A percentile compares a stretch with the other conserved stretches of the same genome.
Evolutionary conservation across 2,888 invertebrate genomes (phyloP).

Genomic region (Eutolmus rufibarbis): DNA sequence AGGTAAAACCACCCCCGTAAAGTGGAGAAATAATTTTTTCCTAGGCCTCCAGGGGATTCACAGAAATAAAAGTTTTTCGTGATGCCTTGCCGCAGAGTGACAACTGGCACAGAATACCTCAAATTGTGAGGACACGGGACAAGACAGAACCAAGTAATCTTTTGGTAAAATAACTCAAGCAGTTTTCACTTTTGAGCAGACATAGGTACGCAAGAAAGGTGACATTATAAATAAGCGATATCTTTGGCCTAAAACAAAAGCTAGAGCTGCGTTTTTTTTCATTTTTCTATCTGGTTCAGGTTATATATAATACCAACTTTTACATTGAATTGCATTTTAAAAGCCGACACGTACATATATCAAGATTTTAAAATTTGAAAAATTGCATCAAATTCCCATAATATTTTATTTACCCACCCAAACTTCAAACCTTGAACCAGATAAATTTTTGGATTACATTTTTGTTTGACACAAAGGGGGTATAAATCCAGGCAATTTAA

Average conservation of each 20-base stretch:
- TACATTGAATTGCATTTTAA: too few relatives aligned
- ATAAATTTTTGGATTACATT: too few relatives aligned
- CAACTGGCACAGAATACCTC: background rate
- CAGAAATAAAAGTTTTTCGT: conserved; percentile 8
- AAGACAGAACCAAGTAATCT: background rate
- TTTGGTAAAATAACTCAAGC: background rate
- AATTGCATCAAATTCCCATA: too few relatives aligned
- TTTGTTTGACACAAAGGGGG: too few relatives aligned
- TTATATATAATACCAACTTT: too few relatives aligned
- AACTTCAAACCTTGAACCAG: too few relatives aligned
- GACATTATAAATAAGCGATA: background rate
- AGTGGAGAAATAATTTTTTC: conserved; percentile 14
- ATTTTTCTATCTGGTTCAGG: too few relatives aligned
- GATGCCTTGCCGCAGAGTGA: background rate
- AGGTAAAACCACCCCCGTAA: background rate
- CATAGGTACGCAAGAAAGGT: background rate
- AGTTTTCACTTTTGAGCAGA: background rate
- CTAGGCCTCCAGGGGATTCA: conserved; percentile 2
- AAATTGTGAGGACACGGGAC: background rate
- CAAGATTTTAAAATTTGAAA: too few relatives aligned
- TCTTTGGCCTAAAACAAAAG: background rate
- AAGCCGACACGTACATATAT: too few relatives aligned
- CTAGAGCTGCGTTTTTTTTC: too few relatives aligned
- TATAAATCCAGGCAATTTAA: too few relatives aligned
- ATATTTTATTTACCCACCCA: too few relatives aligned